A percentile compares a stretch with the other conserved stretches of the same genome.
Evolutionary conservation across 2,113 vertebrate species (phyloP).

Genomic region (Hyperoodon ampullatus): DNA sequence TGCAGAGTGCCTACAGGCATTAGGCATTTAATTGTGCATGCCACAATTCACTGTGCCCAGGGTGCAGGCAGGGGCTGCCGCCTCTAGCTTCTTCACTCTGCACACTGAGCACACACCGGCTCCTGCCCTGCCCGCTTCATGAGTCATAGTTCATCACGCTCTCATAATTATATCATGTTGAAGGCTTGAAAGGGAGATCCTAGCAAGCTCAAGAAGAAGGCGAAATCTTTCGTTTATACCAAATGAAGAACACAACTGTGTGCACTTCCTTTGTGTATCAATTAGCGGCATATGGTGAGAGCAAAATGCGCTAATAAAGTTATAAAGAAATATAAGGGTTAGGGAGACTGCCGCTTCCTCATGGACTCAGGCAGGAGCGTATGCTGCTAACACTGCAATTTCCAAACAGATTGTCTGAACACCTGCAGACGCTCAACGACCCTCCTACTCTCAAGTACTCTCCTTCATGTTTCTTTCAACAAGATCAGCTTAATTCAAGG

Average conservation of each 20-base stretch:
- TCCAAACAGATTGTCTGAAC: constrained; percentile 83
- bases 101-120: constrained; percentile 2
- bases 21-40: constrained; percentile 59
- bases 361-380: constrained; percentile 45
- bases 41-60: constrained; percentile 46
- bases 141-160: constrained; percentile 64
- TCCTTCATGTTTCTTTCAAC: not conserved
- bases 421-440: constrained; percentile 79
- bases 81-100: constrained; percentile 42
- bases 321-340: constrained; percentile 74
- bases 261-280: constrained; percentile 77
- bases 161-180: constrained; percentile 74
- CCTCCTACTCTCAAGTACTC: constrained; percentile 11
- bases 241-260: constrained; percentile 80
- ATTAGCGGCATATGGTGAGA: constrained; percentile 81
- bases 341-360: constrained; percentile 57
- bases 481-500: not conserved
- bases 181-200: constrained; percentile 59
- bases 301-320: constrained; percentile 75
- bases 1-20: constrained; percentile 25
- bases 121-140: constrained; percentile 46
- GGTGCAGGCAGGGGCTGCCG: constrained; percentile 19
- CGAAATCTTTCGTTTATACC: constrained; percentile 80
- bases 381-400: constrained; percentile 49
- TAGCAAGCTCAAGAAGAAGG: constrained; percentile 69